phyloP scores from a whole-genome alignment of 2,797 vertebrate species.

The Chrosomus eos region DNA sequence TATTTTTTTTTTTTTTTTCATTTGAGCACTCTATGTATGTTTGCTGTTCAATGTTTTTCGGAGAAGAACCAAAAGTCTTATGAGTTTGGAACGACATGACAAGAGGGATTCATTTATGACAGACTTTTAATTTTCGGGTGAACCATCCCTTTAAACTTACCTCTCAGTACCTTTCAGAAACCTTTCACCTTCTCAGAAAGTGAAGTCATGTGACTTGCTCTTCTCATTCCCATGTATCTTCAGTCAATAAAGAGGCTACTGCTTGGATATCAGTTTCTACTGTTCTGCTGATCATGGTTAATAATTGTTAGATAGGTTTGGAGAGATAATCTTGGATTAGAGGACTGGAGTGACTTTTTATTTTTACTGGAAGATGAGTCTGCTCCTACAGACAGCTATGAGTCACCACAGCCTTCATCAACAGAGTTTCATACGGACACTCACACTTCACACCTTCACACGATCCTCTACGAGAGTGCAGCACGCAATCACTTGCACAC shows the following conservation, averaged over 20 bases:
- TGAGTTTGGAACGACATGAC: neutral
- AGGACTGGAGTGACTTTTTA: constrained; percentile 11
- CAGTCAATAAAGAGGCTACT: neutral
- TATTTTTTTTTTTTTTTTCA: too few species aligned
- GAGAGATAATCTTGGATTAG: neutral
- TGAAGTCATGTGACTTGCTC: neutral
- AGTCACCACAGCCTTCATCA: constrained; percentile 27
- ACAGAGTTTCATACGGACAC: constrained; percentile 44
- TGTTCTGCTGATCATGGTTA: neutral
- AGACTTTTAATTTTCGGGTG: neutral
- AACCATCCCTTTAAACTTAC: neutral
- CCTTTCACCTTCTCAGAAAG: neutral
- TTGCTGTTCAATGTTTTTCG: neutral
- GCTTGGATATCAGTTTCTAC: neutral
- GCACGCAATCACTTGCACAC: constrained; percentile 3
- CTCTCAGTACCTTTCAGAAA: neutral
- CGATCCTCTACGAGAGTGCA: constrained; percentile 29
- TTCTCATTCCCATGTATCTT: neutral
- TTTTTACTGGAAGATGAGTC: constrained; percentile 30
- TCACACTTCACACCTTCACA: constrained; percentile 25
- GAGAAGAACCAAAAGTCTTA: neutral
- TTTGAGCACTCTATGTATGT: neutral
- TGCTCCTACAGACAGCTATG: constrained; percentile 28
- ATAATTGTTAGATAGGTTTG: neutral
- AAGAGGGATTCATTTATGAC: neutral